Conservation (phyloP, 2,888 invertebrate species). For the Panzeria rudis region DNA sequence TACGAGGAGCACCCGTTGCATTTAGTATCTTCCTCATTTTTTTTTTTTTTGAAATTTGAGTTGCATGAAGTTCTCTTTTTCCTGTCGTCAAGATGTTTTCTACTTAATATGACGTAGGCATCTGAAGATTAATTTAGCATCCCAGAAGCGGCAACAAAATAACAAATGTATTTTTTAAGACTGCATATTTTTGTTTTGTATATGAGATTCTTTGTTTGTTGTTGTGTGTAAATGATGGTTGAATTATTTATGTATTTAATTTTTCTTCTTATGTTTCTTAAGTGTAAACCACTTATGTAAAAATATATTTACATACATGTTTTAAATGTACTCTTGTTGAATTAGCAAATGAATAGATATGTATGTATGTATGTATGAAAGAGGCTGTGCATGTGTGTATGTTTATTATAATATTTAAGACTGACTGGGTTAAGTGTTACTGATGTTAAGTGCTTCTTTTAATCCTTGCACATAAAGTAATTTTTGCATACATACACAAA, state of each 20-base stretch:
- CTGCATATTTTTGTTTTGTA: background rate
- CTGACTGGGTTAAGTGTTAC: constrained; percentile 76
- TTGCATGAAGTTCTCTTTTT: too few relatives aligned
- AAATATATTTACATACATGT: background rate
- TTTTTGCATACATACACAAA: constrained; percentile 23
- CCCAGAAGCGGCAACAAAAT: background rate
- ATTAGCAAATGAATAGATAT: background rate
- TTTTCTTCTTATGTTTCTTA: background rate
- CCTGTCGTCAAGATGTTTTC: too few relatives aligned
- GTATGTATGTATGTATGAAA: constrained; percentile 12
- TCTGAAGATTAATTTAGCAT: too few relatives aligned
- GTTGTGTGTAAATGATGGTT: background rate
- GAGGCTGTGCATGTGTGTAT: background rate
- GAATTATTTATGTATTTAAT: constrained; percentile 14
- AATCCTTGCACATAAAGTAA: constrained; percentile 48
- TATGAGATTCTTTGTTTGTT: background rate
- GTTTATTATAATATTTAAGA: constrained; percentile 62
- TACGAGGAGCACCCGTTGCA: too few relatives aligned
- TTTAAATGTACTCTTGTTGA: background rate
- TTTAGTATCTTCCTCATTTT: too few relatives aligned
- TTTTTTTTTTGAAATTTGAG: too few relatives aligned
- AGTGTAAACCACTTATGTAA: constrained; percentile 21
- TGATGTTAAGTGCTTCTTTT: constrained; percentile 68
- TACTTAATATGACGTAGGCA: too few relatives aligned
- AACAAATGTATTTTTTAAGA: background rate